Evolutionary conservation across 2,797 vertebrate species (phyloP).

Genomic region (Gorsachius magnificus): DNA sequence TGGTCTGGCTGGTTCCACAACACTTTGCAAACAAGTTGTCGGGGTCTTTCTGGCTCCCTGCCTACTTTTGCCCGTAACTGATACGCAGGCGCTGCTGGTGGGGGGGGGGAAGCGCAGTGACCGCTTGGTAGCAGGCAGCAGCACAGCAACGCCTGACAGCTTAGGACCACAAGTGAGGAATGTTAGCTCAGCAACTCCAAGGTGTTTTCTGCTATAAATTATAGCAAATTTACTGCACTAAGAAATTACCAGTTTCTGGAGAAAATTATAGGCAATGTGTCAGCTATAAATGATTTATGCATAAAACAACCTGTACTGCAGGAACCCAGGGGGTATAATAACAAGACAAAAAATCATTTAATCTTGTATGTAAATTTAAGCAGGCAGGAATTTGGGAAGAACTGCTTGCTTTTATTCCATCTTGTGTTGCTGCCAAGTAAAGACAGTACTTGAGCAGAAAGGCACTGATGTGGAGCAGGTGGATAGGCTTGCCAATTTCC

Average conservation of each 20-base stretch:
- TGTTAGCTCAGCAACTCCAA: slow-evolving; percentile 20
- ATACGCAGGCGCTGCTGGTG: rapidly evolving
- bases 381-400: slow-evolving; percentile 58
- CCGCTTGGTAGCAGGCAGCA: neutral
- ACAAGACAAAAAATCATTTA: slow-evolving; percentile 62
- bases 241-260: slow-evolving; percentile 25
- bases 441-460: slow-evolving; percentile 43
- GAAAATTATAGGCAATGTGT: slow-evolving; percentile 55
- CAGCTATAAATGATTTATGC: slow-evolving; percentile 32
- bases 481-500: slow-evolving; percentile 39
- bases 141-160: neutral
- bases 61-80: neutral
- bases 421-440: slow-evolving; percentile 55
- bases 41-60: neutral
- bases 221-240: slow-evolving; percentile 3
- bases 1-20: neutral
- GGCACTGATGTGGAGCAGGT: slow-evolving; percentile 52
- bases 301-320: slow-evolving; percentile 22
- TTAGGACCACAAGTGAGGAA: neutral
- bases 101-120: neutral
- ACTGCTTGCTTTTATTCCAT: slow-evolving; percentile 52
- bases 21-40: neutral
- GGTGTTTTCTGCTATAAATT: slow-evolving; percentile 37
- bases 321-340: slow-evolving; percentile 41
- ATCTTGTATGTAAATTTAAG: slow-evolving; percentile 56